These are phyloP conservation scores for Ctenomys sociabilis DNA, from an alignment of 2,113 vertebrate species.

Conservation along the genomic window DNA sequence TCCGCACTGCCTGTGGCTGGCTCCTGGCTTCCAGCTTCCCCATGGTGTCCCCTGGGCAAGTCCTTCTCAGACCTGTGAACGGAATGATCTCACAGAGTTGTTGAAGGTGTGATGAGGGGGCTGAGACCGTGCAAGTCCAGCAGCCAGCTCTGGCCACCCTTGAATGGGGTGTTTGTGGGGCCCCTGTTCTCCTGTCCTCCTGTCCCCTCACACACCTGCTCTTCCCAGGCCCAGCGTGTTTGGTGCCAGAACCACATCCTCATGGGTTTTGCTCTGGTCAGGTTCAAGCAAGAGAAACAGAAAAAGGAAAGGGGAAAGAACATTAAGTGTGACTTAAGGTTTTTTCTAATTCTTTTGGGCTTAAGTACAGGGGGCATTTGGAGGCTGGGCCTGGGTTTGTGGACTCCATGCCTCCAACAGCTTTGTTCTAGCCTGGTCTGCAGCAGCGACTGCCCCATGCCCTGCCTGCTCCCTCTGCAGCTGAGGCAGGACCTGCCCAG, in stretches of 20 bases:
- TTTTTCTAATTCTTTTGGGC: neutral
- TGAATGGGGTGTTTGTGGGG: accelerated
- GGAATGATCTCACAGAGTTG: accelerated
- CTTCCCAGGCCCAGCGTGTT: neutral
- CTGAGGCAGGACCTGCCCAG: neutral
- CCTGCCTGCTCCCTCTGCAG: neutral
- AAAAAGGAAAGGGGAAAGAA: neutral
- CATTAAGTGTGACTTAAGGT: neutral
- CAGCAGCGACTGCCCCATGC: neutral
- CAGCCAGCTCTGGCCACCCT: neutral
- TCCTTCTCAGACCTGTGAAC: neutral
- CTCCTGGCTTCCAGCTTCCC: neutral
- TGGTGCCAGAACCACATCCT: too few species aligned
- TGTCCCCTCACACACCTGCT: too few species aligned
- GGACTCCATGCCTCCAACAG: accelerated
- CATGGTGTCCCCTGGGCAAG: neutral
- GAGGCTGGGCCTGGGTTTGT: neutral
- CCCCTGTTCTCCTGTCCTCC: too few species aligned
- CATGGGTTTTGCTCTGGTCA: accelerated
- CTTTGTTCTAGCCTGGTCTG: accelerated
- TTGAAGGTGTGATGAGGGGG: neutral
- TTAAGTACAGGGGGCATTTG: neutral
- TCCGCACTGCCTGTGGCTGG: too few species aligned
- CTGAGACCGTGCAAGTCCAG: neutral
- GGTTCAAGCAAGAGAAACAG: neutral